Evolutionary conservation across 2,113 vertebrate species (phyloP).

Genomic region (Corapipo altera): DNA sequence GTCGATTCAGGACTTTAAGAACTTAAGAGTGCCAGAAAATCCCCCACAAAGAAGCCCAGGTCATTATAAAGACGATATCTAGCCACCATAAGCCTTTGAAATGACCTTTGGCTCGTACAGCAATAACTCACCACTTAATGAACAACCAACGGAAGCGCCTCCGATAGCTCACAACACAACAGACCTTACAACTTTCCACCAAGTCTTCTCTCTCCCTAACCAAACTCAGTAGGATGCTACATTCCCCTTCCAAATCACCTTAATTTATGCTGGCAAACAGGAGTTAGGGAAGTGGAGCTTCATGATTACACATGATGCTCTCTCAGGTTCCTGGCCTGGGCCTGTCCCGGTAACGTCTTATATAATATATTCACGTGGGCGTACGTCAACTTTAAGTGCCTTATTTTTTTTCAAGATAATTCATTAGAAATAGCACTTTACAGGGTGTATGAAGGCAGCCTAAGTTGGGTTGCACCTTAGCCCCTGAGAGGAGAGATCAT

Average conservation of each 20-base stretch:
- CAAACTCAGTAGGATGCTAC: slow-evolving; percentile 59
- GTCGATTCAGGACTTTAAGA: slow-evolving; percentile 68
- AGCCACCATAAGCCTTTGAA: slow-evolving; percentile 94
- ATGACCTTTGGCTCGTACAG: slow-evolving; percentile 92
- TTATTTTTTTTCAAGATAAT: slow-evolving; percentile 38
- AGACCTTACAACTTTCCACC: slow-evolving; percentile 77
- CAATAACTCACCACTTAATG: slow-evolving; percentile 99
- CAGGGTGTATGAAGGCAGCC: slow-evolving; percentile 1
- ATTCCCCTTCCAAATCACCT: slow-evolving; percentile 29
- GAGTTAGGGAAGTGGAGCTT: slow-evolving; percentile 55
- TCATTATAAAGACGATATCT: slow-evolving; percentile 84
- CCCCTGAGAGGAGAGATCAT: neutral
- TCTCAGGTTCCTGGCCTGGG: slow-evolving; percentile 24
- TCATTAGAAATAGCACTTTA: slow-evolving; percentile 56
- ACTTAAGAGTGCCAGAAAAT: slow-evolving; percentile 66
- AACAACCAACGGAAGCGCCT: slow-evolving; percentile 93
- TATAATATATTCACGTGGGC: slow-evolving; percentile 70
- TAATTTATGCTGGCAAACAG: slow-evolving; percentile 40
- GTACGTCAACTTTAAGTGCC: slow-evolving; percentile 51
- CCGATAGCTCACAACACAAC: slow-evolving; percentile 78
- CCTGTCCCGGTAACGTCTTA: slow-evolving; percentile 55
- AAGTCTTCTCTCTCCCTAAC: slow-evolving; percentile 72
- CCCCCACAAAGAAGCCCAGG: slow-evolving; percentile 83
- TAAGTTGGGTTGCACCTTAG: slow-evolving; percentile 23
- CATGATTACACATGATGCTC: slow-evolving; percentile 47